These are phyloP conservation scores for Protosalanx chinensis DNA, from an alignment of 2,797 vertebrate genomes.

Conservation along the genomic window DNA sequence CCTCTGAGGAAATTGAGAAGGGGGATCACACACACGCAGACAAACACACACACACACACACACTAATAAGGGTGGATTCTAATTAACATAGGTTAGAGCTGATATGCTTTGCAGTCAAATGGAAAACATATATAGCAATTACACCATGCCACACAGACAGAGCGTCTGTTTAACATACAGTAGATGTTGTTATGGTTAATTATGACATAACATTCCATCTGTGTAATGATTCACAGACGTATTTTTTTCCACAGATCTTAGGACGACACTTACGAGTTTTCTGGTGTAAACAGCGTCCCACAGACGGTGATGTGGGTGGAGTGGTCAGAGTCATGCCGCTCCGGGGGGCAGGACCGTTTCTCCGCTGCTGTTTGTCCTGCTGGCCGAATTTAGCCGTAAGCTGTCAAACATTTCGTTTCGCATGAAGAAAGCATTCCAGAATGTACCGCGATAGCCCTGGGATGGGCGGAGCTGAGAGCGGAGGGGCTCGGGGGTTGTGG, in stretches of 20 bases:
- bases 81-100: slow-evolving; percentile 54
- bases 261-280: neutral
- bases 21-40: slow-evolving; percentile 4
- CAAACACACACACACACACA: slow-evolving; percentile 21
- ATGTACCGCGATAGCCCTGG: too few species aligned
- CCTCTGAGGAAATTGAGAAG: slow-evolving; percentile 20
- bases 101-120: slow-evolving; percentile 39
- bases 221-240: slow-evolving; percentile 8
- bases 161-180: slow-evolving; percentile 45
- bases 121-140: slow-evolving; percentile 60
- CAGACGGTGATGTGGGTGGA: neutral
- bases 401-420: neutral
- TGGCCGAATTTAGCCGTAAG: too few species aligned
- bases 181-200: slow-evolving; percentile 55
- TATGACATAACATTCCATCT: slow-evolving; percentile 18
- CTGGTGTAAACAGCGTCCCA: neutral
- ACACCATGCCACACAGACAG: slow-evolving; percentile 40
- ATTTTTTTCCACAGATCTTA: neutral
- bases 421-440: neutral
- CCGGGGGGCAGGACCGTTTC: too few species aligned
- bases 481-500: too few species aligned
- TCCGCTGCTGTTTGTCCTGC: too few species aligned
- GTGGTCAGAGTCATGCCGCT: too few species aligned
- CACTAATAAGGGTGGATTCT: slow-evolving; percentile 58
- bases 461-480: too few species aligned